These are phyloP conservation scores for Iguana delicatissima DNA, from an alignment of 2,797 vertebrate genomes.

Conservation along the genomic window DNA sequence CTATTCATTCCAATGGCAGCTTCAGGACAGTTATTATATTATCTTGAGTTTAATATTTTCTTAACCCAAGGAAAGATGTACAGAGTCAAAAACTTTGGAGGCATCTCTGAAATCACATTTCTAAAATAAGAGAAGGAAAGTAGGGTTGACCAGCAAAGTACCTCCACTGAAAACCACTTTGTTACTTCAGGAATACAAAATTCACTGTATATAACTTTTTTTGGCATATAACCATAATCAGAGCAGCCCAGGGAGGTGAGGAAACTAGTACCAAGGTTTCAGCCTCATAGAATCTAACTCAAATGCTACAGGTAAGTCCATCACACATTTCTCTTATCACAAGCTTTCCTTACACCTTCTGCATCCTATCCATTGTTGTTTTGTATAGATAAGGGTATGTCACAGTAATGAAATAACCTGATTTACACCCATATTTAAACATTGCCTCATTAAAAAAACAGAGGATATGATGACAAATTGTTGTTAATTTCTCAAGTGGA, in stretches of 20 bases:
- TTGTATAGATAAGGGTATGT: not conserved
- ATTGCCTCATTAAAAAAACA: not conserved
- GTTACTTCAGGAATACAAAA: too few relatives aligned
- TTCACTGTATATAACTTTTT: too few relatives aligned
- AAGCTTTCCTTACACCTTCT: conserved; percentile 25
- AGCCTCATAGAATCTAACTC: not conserved
- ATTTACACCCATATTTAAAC: conserved; percentile 10
- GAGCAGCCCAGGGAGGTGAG: not conserved
- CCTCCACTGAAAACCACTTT: too few relatives aligned
- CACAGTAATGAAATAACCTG: not conserved
- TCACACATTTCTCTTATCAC: not conserved
- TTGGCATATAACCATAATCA: too few relatives aligned
- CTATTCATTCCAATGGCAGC: not conserved
- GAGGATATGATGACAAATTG: conserved; percentile 7
- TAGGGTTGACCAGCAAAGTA: not conserved
- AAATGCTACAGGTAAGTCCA: conserved; percentile 7
- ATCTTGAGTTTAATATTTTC: too few relatives aligned
- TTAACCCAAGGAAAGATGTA: rapidly evolving
- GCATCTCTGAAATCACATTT: not conserved
- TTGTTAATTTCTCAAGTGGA: conserved; percentile 16
- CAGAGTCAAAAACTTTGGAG: not conserved
- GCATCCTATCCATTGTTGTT: not conserved
- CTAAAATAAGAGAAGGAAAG: not conserved
- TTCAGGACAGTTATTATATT: not conserved
- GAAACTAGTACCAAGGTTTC: not conserved